Percentiles rank a stretch among this genome's conserved stretches.
Evolutionary conservation across 2,797 vertebrate genomes (phyloP).

Genomic region (Cetoscarus ocellatus): DNA sequence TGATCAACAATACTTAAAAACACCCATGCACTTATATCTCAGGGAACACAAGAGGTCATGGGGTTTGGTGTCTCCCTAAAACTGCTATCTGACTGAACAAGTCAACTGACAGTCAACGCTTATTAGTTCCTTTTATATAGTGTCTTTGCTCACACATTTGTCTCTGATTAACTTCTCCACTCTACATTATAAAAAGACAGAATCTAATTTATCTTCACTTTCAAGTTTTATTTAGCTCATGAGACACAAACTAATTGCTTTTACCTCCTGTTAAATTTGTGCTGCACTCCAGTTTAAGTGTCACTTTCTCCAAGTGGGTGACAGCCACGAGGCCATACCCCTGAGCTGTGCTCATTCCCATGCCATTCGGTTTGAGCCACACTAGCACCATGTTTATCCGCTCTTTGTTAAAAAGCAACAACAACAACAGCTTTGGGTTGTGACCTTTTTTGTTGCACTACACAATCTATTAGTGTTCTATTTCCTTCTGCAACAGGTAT

Average conservation of each 20-base stretch:
- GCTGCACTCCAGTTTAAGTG: neutral
- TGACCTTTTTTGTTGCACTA: slow-evolving; percentile 47
- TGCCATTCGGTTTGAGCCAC: slow-evolving; percentile 23
- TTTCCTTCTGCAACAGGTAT: slow-evolving; percentile 44
- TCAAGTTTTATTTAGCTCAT: neutral
- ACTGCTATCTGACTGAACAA: no score
- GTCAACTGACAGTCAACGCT: no score
- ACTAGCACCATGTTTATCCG: slow-evolving; percentile 33
- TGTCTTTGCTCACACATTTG: neutral
- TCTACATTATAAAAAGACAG: neutral
- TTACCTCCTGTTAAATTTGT: neutral
- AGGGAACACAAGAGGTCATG: no score
- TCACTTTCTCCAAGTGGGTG: neutral
- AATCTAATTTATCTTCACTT: neutral
- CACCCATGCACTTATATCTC: no score
- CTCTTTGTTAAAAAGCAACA: slow-evolving; percentile 33
- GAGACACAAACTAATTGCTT: neutral
- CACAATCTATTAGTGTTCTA: slow-evolving; percentile 36
- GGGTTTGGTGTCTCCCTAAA: no score
- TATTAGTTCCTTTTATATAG: neutral
- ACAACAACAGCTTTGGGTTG: slow-evolving; percentile 46
- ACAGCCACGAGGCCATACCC: neutral
- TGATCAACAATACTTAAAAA: no score
- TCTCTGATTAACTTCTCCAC: neutral
- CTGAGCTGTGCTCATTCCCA: slow-evolving; percentile 38